Base-by-base conservation (phyloP, 2,888 invertebrate genomes). In the Sturmia bella region DNA sequence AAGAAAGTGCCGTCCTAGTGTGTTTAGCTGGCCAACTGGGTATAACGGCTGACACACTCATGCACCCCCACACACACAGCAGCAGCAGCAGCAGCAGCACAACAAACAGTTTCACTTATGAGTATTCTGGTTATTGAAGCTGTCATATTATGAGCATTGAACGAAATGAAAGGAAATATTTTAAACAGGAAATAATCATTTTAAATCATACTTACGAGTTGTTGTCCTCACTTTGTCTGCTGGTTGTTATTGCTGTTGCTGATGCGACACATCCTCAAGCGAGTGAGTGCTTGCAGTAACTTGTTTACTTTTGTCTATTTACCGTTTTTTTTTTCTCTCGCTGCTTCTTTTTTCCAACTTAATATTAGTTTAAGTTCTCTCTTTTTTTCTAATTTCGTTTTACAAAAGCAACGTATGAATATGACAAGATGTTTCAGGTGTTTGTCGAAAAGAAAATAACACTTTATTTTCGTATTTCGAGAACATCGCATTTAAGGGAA, bases 351-450 rank as follows among this genome's bases (percentile, higher is more conserved):
- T 74, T 27, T 32, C 32, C 1, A 56, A 37, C 15, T 66, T 54
- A 5, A 57, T 50, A 9, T 68, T 66, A 57, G 48, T 66, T 66
- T 21, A 15, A 4, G 11, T 41, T 61, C n/a, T 41, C 17, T 13
- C 11, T 79, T 57, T 15, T 11, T 11, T 56, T 32, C 32, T 21
- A 48, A 43, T 45, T 63, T 24, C 39, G 12, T 45, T 24, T 56
- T 54, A 12, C 37, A 54, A 56, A 64, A 96, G 88, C 96, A 73
- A 56, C 64, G 63, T 56, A 70, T 78, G 74, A 59, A 64, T 39
- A 39, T 76, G 80, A 76, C 72, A 81, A 73, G 61, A 19, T 66
- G 72, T 50, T 72, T 63, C 21, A 19, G 15, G 56, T 39, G 41
- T 54, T 45, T 59, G 3, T 32, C 37, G 7, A 12, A 43, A 63